Evolutionary conservation across 1,140 invertebrate species (phyloP), one percentile per base, ranked within the genome.

Genomic region (Ostrea denselamellosa): DNA sequence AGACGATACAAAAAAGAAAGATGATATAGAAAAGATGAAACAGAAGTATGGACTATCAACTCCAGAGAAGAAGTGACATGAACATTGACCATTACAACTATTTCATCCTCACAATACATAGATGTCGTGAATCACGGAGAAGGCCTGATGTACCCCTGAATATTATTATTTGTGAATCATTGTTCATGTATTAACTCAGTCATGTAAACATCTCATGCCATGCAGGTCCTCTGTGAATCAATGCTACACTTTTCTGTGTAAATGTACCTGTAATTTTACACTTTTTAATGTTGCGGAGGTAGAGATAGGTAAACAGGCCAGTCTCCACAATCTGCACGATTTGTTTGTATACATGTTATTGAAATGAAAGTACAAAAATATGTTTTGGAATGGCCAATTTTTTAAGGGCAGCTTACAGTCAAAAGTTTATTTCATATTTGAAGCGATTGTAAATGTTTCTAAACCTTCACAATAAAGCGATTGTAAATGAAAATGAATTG

Each of bases 11-110:
- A 99, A 99, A 94, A 99, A 99, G 95, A 97, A 98, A 95, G 98
- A 99, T 94, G 99, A 99, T 95, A 95, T 99, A 28, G 98, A 99
- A 93, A 98, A 98, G 95, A 96, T 99, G 90, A 99, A 99, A 95
- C 97, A 97, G 86, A 99, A 99, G 95, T 99, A 99, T 94, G 97
- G 97, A 90, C 92, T 97, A 3, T 96, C 96, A 84, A 95, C 94
- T 12, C 94, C 94, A 77, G 94, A 94, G 54, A 93, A 90, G 62
- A 93, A 93, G 87, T 92, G 86, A 92, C 92, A 92, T 85, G 92
- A 86, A 92, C 10, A 62, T 19, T 44, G 65, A 58, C 68, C n/a
- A 28, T 85, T 28, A 7, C 62, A 4, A 22, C 44, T 17, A 10
- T 28, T 19, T 52, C 52, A 83, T 22, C 14, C 17, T 83, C 82